Evolutionary conservation across 2,888 invertebrate genomes (phyloP).

Genomic region (Xiphydria camelus): DNA sequence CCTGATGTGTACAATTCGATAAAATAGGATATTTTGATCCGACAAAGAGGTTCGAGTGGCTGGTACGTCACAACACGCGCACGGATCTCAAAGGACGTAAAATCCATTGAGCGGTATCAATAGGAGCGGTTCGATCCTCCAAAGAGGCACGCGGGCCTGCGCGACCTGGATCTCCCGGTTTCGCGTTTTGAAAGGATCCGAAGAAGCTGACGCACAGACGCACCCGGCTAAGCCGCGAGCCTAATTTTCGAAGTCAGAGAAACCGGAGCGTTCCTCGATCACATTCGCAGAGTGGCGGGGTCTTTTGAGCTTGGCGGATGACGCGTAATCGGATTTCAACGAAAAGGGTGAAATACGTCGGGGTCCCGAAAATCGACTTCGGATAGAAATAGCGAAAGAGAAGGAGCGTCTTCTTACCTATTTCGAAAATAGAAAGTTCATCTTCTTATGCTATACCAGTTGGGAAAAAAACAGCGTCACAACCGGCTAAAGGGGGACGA

Average conservation of each 20-base stretch:
- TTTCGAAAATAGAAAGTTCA: no score
- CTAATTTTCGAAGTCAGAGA: constrained; percentile 37
- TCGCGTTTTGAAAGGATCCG: constrained; percentile 16
- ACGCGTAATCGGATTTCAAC: constrained; percentile 3
- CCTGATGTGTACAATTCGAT: no score
- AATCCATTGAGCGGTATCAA: constrained; percentile 39
- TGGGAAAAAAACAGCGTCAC: no score
- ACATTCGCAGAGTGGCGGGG: background rate
- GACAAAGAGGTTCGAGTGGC: constrained; percentile 18
- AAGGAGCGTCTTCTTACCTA: no score
- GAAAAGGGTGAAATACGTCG: no score
- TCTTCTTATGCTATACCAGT: no score
- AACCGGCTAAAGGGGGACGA: no score
- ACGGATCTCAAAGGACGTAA: constrained; percentile 33
- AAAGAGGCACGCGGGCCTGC: constrained; percentile 8
- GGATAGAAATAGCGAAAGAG: no score
- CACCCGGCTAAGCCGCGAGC: constrained; percentile 12
- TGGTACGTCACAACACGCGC: constrained; percentile 43
- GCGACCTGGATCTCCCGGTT: background rate
- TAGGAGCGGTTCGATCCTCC: constrained; percentile 38
- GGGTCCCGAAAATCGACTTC: no score
- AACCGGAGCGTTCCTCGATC: constrained; percentile 33
- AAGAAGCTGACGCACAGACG: constrained; percentile 9
- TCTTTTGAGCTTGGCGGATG: background rate
- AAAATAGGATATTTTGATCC: constrained; percentile 6